Conservation (phyloP, 53 echinoderm and acorn worm genomes). For the Stichopus horrens region DNA sequence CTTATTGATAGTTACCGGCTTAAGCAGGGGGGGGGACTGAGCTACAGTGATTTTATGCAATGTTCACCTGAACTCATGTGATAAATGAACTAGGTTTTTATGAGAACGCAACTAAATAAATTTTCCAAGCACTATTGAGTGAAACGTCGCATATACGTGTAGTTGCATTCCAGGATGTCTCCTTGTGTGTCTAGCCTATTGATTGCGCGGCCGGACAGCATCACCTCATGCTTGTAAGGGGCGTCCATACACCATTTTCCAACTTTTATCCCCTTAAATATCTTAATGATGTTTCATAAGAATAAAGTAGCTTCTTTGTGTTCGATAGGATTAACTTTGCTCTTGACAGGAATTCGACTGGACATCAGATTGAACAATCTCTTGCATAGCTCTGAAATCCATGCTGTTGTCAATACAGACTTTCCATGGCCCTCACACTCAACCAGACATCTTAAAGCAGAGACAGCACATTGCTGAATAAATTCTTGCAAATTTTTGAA, state of each 20-base stretch:
- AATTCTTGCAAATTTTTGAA: conserved; percentile 61
- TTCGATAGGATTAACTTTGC: conserved; percentile 53
- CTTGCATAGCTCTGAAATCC: conserved; percentile 60
- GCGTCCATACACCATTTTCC: conserved; percentile 68
- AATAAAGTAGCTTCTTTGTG: conserved; percentile 44
- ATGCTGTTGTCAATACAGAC: conserved; percentile 48
- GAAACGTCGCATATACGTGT: conserved; percentile 39
- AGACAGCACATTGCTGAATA: conserved; percentile 58
- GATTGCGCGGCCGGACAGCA: conserved; percentile 52
- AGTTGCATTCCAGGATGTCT: conserved; percentile 62
- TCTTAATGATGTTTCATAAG: conserved; percentile 31
- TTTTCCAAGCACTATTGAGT: neutral
- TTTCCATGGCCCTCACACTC: conserved; percentile 33
- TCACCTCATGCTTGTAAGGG: conserved; percentile 58
- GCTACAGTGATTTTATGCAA: conserved; percentile 56
- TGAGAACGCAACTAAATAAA: conserved; percentile 35
- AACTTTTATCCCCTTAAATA: conserved; percentile 54
- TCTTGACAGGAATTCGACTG: conserved; percentile 63
- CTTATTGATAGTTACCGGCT: conserved; percentile 19
- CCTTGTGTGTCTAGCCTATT: conserved; percentile 48
- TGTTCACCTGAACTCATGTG: conserved; percentile 26
- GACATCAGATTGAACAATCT: conserved; percentile 67
- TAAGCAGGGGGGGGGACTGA: conserved; percentile 36
- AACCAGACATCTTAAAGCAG: conserved; percentile 48
- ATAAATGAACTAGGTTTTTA: conserved; percentile 69